These are phyloP conservation scores for Cebidichthys violaceus DNA, from an alignment of 2,113 vertebrate species.

Conservation along the genomic window DNA sequence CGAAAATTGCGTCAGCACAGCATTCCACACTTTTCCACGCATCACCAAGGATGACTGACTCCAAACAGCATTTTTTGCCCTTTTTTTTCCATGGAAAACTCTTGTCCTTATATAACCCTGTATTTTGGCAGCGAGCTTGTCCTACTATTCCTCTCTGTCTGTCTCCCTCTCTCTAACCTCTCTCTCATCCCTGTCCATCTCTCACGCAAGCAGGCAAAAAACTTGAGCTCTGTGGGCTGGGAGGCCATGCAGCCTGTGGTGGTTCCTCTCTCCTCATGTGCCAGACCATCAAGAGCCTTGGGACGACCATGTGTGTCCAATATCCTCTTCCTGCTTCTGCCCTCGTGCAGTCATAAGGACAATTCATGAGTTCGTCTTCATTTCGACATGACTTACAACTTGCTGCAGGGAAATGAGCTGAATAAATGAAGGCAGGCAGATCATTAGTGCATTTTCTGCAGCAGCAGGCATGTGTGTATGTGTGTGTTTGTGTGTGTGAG, in stretches of 20 bases:
- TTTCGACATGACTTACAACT: conserved; percentile 34
- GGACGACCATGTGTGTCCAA: conserved; percentile 38
- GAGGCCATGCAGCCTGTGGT: conserved; percentile 35
- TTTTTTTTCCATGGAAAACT: conserved; percentile 76
- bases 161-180: conserved; percentile 42
- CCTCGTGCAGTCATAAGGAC: conserved; percentile 14
- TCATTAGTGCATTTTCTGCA: conserved; percentile 41
- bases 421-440: conserved; percentile 40
- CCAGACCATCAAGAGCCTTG: conserved; percentile 43
- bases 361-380: conserved; percentile 1
- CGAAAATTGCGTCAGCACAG: conserved; percentile 75
- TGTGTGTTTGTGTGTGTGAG: conserved; percentile 17
- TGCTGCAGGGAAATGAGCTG: conserved; percentile 25
- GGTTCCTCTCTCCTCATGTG: conserved; percentile 33
- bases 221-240: conserved; percentile 2
- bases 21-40: conserved; percentile 78
- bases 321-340: conserved; percentile 19
- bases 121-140: conserved; percentile 46
- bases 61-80: conserved; percentile 77
- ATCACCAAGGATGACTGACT: conserved; percentile 74
- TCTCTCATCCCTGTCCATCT: conserved; percentile 60
- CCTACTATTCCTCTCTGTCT: conserved; percentile 45
- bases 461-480: conserved; percentile 3
- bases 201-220: conserved; percentile 54
- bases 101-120: conserved; percentile 79